Percentiles rank a stretch among this genome's conserved stretches.
These are phyloP conservation scores for Lypha dubia DNA, from an alignment of 2,888 invertebrate species.

Conservation along the genomic window DNA sequence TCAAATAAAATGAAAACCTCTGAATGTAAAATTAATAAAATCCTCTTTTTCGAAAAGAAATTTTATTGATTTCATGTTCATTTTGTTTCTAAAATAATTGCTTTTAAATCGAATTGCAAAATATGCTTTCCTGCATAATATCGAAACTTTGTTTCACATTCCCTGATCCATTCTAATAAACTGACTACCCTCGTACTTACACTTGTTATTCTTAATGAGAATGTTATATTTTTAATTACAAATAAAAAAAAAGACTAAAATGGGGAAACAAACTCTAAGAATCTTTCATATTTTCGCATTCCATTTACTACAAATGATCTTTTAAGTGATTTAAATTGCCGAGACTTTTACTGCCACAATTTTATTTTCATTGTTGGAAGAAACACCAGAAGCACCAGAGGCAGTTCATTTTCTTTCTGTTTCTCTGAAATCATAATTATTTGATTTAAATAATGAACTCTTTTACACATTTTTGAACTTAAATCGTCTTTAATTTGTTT, in stretches of 20 bases:
- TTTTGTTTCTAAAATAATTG: no score
- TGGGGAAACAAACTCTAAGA: neutral
- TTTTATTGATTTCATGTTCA: no score
- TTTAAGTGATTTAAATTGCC: conserved; percentile 13
- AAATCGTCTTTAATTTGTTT: conserved; percentile 34
- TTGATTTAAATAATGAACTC: conserved; percentile 26
- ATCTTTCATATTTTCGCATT: neutral
- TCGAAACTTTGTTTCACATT: no score
- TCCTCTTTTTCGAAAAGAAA: no score
- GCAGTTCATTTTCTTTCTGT: no score
- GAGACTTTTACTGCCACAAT: neutral
- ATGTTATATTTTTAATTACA: conserved; percentile 48
- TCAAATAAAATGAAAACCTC: no score
- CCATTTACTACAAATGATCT: conserved; percentile 18
- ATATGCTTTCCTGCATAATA: no score
- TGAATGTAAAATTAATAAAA: no score
- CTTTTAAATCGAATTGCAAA: no score
- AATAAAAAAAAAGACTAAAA: conserved; percentile 38
- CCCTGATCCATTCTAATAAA: no score
- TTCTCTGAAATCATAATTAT: conserved; percentile 19
- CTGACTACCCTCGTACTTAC: neutral
- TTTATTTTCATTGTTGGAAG: neutral
- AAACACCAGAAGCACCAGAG: neutral
- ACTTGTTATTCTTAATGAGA: conserved; percentile 28
- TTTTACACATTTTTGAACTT: conserved; percentile 26